phyloP scores from a whole-genome alignment of 2,797 vertebrate species.

The Scolopax bukidnonensis region DNA sequence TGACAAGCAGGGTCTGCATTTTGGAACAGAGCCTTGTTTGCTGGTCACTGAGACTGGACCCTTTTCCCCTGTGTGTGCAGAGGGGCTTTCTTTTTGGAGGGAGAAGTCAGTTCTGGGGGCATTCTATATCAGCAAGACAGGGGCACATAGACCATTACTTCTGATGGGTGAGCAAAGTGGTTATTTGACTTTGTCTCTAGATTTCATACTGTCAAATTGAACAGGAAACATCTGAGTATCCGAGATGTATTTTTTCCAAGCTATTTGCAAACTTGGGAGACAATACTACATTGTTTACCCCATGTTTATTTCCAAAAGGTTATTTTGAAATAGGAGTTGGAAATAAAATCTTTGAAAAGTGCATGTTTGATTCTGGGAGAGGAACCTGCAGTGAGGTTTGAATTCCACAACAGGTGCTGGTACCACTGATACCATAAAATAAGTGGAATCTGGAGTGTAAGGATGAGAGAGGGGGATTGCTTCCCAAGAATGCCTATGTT shows the following conservation, averaged over 20 bases:
- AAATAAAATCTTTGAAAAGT: neutral
- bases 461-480: neutral
- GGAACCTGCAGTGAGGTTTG: neutral
- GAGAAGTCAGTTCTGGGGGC: neutral
- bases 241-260: neutral
- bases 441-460: neutral
- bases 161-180: neutral
- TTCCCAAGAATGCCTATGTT: neutral
- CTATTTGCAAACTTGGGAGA: neutral
- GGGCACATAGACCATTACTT: neutral
- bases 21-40: neutral
- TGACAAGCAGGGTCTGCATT: neutral
- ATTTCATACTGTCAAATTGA: neutral
- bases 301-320: fast-evolving
- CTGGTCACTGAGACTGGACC: neutral
- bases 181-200: neutral
- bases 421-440: neutral
- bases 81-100: neutral
- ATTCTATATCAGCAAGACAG: neutral
- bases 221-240: neutral
- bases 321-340: neutral
- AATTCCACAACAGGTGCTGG: neutral
- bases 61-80: neutral
- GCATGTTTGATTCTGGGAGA: neutral
- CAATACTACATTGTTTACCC: neutral